Conservation (phyloP, 2,888 invertebrate genomes). For the Meandrusa payeni region DNA sequence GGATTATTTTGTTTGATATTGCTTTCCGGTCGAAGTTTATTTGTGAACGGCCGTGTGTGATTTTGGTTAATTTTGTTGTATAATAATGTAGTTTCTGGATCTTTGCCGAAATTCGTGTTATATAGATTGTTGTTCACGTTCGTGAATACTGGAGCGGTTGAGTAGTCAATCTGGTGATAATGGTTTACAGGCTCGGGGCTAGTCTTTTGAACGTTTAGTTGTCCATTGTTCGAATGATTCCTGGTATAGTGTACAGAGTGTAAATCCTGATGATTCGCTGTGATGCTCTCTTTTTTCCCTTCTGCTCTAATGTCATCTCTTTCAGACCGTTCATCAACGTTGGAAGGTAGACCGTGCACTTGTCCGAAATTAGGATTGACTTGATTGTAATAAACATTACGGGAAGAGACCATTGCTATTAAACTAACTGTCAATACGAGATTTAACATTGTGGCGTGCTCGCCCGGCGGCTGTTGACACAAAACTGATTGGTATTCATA, state of each 20-base stretch:
- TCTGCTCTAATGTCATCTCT: neutral
- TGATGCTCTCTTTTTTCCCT: too few relatives aligned
- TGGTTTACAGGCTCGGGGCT: neutral
- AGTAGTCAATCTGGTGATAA: neutral
- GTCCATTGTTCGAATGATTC: too few relatives aligned
- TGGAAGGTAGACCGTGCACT: neutral
- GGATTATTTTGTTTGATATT: neutral
- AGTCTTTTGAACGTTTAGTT: too few relatives aligned
- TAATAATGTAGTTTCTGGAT: neutral
- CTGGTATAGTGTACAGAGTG: too few relatives aligned
- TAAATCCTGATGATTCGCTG: too few relatives aligned
- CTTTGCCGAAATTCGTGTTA: neutral
- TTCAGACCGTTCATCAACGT: neutral
- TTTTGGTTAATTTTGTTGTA: neutral
- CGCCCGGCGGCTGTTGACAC: neutral
- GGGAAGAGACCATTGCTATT: neutral
- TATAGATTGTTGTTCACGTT: neutral
- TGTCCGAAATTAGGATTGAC: neutral
- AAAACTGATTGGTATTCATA: constrained; percentile 1
- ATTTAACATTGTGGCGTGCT: constrained; percentile 6
- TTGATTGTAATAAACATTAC: neutral
- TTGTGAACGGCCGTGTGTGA: constrained; percentile 5
- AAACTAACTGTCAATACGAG: neutral
- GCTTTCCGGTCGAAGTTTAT: neutral
- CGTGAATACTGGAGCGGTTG: constrained; percentile 3